phyloP scores from a whole-genome alignment of 1,140 invertebrate genomes.

The Zaprionus inermis region DNA sequence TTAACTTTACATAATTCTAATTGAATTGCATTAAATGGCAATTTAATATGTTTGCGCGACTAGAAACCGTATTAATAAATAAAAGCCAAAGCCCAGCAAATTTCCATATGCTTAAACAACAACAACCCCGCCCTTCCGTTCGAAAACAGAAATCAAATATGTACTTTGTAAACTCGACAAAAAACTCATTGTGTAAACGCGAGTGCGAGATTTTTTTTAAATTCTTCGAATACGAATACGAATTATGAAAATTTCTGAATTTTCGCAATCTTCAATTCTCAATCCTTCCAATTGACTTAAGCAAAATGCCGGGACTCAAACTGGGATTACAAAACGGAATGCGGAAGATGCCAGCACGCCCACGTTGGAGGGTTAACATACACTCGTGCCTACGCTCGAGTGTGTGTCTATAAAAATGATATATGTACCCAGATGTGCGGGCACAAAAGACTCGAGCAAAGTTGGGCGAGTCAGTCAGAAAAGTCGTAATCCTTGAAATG shows the following conservation, averaged over 20 bases:
- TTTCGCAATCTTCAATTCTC: not conserved
- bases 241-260: not conserved
- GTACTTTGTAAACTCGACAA: not conserved
- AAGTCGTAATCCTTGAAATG: conserved; percentile 49
- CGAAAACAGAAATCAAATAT: conserved; percentile 3
- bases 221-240: not conserved
- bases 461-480: conserved; percentile 15
- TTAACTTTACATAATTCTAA: not conserved
- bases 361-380: not conserved
- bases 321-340: conserved; percentile 1
- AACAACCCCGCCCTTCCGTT: no score
- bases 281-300: not conserved
- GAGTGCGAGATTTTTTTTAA: not conserved
- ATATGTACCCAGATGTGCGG: not conserved
- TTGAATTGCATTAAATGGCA: conserved; percentile 1
- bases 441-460: conserved; percentile 18
- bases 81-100: not conserved
- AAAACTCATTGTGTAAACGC: not conserved
- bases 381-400: not conserved
- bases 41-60: not conserved
- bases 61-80: conserved; percentile 10
- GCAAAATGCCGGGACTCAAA: not conserved
- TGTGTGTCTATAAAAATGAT: not conserved
- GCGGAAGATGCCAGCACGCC: not conserved
- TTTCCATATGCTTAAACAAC: not conserved